A percentile compares a stretch with the other conserved stretches of the same genome.
These are phyloP conservation scores for Pemphigus obesinymphae DNA, from an alignment of 1,140 invertebrate genomes.

Conservation along the genomic window DNA sequence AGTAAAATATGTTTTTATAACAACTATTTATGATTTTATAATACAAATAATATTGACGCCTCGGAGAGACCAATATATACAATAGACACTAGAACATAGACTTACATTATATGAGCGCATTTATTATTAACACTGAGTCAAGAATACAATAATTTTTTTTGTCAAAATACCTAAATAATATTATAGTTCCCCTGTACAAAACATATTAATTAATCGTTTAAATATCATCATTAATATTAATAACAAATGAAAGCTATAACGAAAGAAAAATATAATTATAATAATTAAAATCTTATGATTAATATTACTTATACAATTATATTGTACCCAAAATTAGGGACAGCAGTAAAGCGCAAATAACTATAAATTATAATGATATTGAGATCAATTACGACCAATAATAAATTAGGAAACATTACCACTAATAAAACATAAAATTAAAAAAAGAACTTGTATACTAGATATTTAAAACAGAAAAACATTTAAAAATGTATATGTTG, in stretches of 20 bases:
- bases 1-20: background rate
- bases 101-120: slow-evolving; percentile 7
- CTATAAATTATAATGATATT: slow-evolving; percentile 16
- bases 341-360: background rate
- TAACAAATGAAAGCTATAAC: slow-evolving; percentile 11
- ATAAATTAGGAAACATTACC: slow-evolving; percentile 28
- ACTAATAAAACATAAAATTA: slow-evolving; percentile 3
- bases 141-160: too few relatives aligned
- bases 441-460: background rate
- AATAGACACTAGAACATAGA: background rate
- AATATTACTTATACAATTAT: background rate
- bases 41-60: background rate
- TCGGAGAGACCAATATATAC: background rate
- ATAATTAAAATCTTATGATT: slow-evolving; percentile 9
- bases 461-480: background rate
- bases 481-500: background rate
- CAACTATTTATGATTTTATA: background rate
- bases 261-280: background rate
- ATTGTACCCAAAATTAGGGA: background rate
- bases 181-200: slow-evolving; percentile 3
- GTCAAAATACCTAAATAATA: background rate
- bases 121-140: too few relatives aligned
- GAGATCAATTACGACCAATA: slow-evolving; percentile 14
- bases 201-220: background rate
- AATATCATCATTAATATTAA: background rate